Percentiles rank a stretch among this genome's conserved stretches.
phyloP scores from a whole-genome alignment of 2,888 invertebrate species.

The Hydrotaea diabolus region DNA sequence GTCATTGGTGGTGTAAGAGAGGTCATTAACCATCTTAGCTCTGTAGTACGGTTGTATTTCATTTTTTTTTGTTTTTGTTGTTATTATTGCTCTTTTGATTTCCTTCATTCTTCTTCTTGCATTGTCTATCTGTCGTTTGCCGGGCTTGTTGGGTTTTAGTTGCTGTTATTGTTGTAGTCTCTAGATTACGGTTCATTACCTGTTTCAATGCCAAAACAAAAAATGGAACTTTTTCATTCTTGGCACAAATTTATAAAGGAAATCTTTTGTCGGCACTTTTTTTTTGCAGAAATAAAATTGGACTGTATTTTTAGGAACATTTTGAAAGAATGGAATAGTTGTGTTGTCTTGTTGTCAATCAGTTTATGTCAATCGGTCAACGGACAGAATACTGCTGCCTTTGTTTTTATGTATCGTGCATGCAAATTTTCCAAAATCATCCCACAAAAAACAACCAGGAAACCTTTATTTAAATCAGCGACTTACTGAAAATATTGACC shows the following conservation, averaged over 20 bases:
- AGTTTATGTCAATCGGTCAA: too few relatives aligned
- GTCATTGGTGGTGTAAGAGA: slow-evolving; percentile 24
- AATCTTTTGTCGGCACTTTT: too few relatives aligned
- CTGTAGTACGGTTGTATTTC: slow-evolving; percentile 6
- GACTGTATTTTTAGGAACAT: too few relatives aligned
- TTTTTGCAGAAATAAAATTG: too few relatives aligned
- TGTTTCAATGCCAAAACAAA: slow-evolving; percentile 9
- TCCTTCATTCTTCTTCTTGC: background rate
- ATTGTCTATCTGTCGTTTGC: slow-evolving; percentile 4
- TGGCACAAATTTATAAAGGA: background rate
- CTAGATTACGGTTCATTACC: slow-evolving; percentile 32
- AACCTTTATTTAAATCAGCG: too few relatives aligned
- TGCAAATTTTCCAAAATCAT: too few relatives aligned
- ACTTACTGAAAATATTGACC: too few relatives aligned
- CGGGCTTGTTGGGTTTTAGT: slow-evolving; percentile 17
- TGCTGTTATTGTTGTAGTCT: background rate
- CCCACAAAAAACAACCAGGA: too few relatives aligned
- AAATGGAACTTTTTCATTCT: slow-evolving; percentile 18
- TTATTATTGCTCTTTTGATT: slow-evolving; percentile 17
- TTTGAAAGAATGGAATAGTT: too few relatives aligned
- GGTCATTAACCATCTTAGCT: slow-evolving; percentile 33
- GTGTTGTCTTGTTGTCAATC: too few relatives aligned
- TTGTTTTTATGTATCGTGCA: too few relatives aligned
- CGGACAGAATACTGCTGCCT: too few relatives aligned
- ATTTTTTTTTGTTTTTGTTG: background rate